Evolutionary conservation across 2,797 vertebrate genomes (phyloP), one percentile per base, ranked within the genome.

Genomic region (Tokudaia tokunoshimensis): DNA sequence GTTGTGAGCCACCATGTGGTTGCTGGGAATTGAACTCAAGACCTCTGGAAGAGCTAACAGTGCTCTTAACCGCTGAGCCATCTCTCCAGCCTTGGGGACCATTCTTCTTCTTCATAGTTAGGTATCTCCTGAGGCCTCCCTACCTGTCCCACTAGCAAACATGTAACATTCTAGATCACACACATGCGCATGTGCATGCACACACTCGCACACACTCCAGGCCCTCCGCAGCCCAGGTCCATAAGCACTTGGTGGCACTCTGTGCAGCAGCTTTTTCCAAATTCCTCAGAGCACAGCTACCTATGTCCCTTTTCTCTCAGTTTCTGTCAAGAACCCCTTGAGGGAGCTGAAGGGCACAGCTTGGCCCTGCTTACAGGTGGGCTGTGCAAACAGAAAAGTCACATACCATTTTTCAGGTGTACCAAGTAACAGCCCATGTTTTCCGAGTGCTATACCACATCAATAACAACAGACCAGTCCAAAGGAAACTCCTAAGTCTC

Each of bases 261-360:
- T 57, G 15, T 3, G 37, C 72, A 37, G 74, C 74, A 5, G 20
- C 79, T 37, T 75, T 72, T 63, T 31, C 82, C 10, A 89, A 67
- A 74, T 89, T 75, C 78, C 95, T 89, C 79, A 41, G 75, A 65
- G 74, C 93, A 50, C 52, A 29, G 83, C 82, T 59, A 44, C 63
- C 50, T 80, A 59, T 78, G 15, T 86, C 81, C 88, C 76, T 96
- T 94, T 94, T 79, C 89, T 70, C 79, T 96, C 37, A 0, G 44
- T 82, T 31, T 89, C 85, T 4, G 0, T 83, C 22, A 4, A 79
- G 93, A 94, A 75, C 50, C 92, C 82, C 95, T 96, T 82, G 74
- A 95, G 92, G 78, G 82, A 91, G 86, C 91, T 93, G 91, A 89
- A 96, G 91, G 89, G 79, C 1, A 0, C 41, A 61, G 59, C 82